Evolutionary conservation across 2,113 vertebrate species (phyloP), one percentile per base, ranked within the genome.

Genomic region (Malurus elegans): DNA sequence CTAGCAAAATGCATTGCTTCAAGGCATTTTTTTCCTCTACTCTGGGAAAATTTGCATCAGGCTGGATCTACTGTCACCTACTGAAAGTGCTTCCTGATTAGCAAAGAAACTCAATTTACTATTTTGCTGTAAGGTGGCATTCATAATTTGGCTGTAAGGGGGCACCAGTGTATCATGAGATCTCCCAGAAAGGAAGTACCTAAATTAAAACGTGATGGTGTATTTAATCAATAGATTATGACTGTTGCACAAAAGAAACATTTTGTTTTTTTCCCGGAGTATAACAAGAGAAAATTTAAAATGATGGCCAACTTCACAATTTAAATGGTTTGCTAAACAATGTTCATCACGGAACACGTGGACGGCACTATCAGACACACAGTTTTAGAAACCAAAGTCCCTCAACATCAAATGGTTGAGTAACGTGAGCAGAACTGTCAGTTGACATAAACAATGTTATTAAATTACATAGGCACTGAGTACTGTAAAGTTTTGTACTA

Each of bases 371-470:
- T 71, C 53, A 78, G 14, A 64, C 10, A 45, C 56, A 72, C 40
- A 54, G 51, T 76, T 95, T 92, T 75, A 93, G 93, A 89, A 94
- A 86, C 42, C 58, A 85, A 93, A 83, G 54, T 38, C 69, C 24
- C 54, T 86, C 95, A 80, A 93, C 83, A 92, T 92, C 93, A 92
- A 86, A 96, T 73, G 79, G 48, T 74, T 85, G 66, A 94, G 67
- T 93, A 95, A 95, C 3, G 42, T 83, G 66, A 92, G 78, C 66
- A 95, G 66, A 95, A 57, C 94, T 74, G 88, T 92, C 51, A 85
- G 66, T 64, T 91, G 96, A 96, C 86, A 95, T 79, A 95, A 95
- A 93, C 90, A 93, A 83, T 71, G 44, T 88, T 95, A 95, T 96
- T 92, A 87, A 83, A 86, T 96, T 96, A 91, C 95, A 92, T 31